Evolutionary conservation across 2,888 invertebrate genomes (phyloP), one percentile per base, ranked within the genome.

Genomic region (Temnothorax ravouxi): DNA sequence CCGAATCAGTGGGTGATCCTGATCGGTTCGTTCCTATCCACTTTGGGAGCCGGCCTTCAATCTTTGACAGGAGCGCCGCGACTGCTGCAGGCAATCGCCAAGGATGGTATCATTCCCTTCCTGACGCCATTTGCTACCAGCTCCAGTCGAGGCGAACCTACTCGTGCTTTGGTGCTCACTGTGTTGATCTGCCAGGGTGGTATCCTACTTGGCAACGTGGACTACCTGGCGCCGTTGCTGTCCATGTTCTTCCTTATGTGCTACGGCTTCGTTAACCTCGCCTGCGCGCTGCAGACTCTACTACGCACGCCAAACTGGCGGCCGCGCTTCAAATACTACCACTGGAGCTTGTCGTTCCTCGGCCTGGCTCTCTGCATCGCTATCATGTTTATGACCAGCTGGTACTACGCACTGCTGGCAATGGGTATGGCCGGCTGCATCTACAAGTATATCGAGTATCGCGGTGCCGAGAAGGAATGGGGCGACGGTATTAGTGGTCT

Each of bases 221-320:
- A 99, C 95, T 97, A 98, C 93, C 96, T 99, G 90, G 99, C 99
- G 2, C 99, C 99, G 0, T 96, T 99, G 84, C 96, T 99, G 44
- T 99, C 99, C 82, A 99, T 99, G 99, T 99, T 99, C 96, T 99
- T 99, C 97, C 97, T 99, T 89, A 99, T 99, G 99, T 99, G 99
- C 95, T 99, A 99, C 95, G 99, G 99, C 71, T 99, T 99, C 95
- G 99, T 99, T 18, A 99, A 99, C 95, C 96, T 99, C 86, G 99
- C 99, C 44, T 99, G 99, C 95, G 99, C 99, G 79, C 96, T 99
- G 71, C 99, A 99, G 95, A 99, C 99, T n/a, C 95, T 99, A 15
- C 96, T 99, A 47, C 96, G 98, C 90, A 98, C 99, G 21, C 99
- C 99, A 15, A 99, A 99, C 95, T 99, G 99, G 99, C 96, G 99